These are phyloP conservation scores for Pantelozetes paolii DNA, from an alignment of 2,888 invertebrate genomes.

Conservation along the genomic window DNA sequence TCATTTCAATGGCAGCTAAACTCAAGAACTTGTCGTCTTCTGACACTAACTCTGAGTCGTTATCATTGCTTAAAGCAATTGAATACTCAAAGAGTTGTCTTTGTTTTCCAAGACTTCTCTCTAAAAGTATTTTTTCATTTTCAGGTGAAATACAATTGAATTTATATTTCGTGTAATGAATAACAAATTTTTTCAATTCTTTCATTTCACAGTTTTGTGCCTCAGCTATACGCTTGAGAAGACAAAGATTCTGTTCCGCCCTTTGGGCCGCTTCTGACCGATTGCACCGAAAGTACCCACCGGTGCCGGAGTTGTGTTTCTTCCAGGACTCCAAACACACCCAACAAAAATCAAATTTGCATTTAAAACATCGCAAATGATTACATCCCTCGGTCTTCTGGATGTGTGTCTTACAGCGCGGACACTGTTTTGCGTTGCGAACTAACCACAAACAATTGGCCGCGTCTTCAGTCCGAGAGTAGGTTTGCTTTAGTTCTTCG, in stretches of 20 bases:
- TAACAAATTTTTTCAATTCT: constrained; percentile 63
- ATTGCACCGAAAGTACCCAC: constrained; percentile 65
- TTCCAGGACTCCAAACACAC: constrained; percentile 68
- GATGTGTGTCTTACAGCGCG: constrained; percentile 66
- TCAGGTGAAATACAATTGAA: constrained; percentile 64
- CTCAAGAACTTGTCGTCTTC: constrained; percentile 59
- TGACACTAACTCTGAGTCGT: constrained; percentile 38
- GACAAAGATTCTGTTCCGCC: constrained; percentile 59
- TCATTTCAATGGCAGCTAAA: constrained; percentile 62
- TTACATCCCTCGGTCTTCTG: constrained; percentile 70
- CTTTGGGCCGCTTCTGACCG: constrained; percentile 63
- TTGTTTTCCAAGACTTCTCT: background rate
- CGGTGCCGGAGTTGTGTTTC: constrained; percentile 65
- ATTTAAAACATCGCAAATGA: constrained; percentile 69
- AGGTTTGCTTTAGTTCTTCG: constrained; percentile 59
- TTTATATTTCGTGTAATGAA: constrained; percentile 63
- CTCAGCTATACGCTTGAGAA: constrained; percentile 54
- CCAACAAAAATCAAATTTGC: constrained; percentile 69
- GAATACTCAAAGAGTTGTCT: constrained; percentile 6
- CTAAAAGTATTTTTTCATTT: constrained; percentile 46
- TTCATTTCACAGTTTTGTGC: constrained; percentile 60
- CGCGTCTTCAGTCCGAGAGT: constrained; percentile 57
- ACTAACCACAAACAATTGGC: constrained; percentile 66
- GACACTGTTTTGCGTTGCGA: constrained; percentile 66
- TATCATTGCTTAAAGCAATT: background rate